Percentiles rank a stretch among this genome's conserved stretches.
Evolutionary conservation across 2,888 invertebrate genomes (phyloP).

Genomic region (Calameuta pallipes): DNA sequence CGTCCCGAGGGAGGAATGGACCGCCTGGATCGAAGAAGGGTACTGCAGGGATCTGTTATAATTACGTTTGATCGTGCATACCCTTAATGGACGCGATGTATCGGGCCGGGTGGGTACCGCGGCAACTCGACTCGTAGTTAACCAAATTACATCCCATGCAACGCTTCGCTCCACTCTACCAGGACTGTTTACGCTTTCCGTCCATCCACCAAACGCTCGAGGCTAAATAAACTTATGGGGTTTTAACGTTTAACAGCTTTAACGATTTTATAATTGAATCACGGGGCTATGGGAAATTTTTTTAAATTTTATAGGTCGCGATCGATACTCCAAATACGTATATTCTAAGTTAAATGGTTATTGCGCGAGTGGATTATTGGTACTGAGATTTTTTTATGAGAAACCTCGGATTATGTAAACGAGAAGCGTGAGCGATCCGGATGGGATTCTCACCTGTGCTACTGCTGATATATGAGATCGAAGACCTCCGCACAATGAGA

Average conservation of each 20-base stretch:
- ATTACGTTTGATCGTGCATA: slow-evolving; percentile 55
- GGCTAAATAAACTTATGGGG: slow-evolving; percentile 49
- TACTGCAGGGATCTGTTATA: slow-evolving; percentile 44
- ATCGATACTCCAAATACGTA: too few species aligned
- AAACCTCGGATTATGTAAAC: too few species aligned
- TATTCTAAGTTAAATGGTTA: too few species aligned
- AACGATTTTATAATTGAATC: slow-evolving; percentile 54
- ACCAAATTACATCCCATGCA: slow-evolving; percentile 44
- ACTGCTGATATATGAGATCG: too few species aligned
- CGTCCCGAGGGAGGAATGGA: not conserved
- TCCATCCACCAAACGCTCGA: slow-evolving; percentile 31
- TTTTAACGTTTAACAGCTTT: slow-evolving; percentile 51
- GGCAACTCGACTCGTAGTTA: slow-evolving; percentile 45
- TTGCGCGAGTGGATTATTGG: too few species aligned
- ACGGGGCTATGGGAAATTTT: slow-evolving; percentile 17
- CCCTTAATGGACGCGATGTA: slow-evolving; percentile 56
- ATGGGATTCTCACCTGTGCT: too few species aligned
- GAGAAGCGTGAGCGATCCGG: too few species aligned
- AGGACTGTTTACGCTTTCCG: slow-evolving; percentile 28
- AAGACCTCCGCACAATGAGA: slow-evolving; percentile 37
- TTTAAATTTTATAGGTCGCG: not conserved
- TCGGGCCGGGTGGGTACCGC: slow-evolving; percentile 29
- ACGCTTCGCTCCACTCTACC: slow-evolving; percentile 14
- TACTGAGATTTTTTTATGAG: too few species aligned
- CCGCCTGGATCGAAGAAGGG: slow-evolving; percentile 11